These are phyloP conservation scores for Sardinella longiceps DNA, from an alignment of 2,797 vertebrate genomes.

Conservation along the genomic window DNA sequence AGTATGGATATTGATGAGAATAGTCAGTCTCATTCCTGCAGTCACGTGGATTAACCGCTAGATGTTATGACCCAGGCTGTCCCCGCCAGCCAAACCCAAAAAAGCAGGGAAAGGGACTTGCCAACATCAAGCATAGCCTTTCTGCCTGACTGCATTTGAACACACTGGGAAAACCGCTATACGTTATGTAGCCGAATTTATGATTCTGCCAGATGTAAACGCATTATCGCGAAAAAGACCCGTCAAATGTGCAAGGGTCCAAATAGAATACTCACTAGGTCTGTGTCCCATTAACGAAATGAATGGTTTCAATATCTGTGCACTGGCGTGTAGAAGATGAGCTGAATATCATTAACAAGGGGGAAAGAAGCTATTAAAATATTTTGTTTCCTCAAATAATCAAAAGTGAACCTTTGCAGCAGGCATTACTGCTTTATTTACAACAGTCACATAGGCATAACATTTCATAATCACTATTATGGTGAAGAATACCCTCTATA, in stretches of 20 bases:
- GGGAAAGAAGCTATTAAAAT: slow-evolving; percentile 82
- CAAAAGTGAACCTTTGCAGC: slow-evolving; percentile 76
- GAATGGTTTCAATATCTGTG: slow-evolving; percentile 90
- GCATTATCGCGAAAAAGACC: slow-evolving; percentile 11
- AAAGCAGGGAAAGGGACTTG: background rate
- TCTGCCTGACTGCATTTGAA: background rate
- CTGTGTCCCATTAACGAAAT: slow-evolving; percentile 85
- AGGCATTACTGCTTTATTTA: background rate
- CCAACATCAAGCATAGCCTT: background rate
- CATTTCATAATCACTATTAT: slow-evolving; percentile 77
- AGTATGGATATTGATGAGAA: background rate
- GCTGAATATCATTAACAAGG: slow-evolving; percentile 87
- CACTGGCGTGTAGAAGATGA: slow-evolving; percentile 90
- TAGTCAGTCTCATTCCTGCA: background rate
- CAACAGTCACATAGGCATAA: slow-evolving; percentile 64
- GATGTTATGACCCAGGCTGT: background rate
- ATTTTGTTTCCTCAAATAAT: slow-evolving; percentile 76
- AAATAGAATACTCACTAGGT: slow-evolving; percentile 70
- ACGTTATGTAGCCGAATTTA: background rate
- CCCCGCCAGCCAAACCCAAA: background rate
- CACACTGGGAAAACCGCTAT: background rate
- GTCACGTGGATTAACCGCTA: background rate
- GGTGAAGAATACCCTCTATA: slow-evolving; percentile 71
- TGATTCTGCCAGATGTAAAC: background rate
- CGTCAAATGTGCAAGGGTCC: background rate